Evolutionary conservation across 2,888 invertebrate species (phyloP).

Genomic region (Rotaria sp.): DNA sequence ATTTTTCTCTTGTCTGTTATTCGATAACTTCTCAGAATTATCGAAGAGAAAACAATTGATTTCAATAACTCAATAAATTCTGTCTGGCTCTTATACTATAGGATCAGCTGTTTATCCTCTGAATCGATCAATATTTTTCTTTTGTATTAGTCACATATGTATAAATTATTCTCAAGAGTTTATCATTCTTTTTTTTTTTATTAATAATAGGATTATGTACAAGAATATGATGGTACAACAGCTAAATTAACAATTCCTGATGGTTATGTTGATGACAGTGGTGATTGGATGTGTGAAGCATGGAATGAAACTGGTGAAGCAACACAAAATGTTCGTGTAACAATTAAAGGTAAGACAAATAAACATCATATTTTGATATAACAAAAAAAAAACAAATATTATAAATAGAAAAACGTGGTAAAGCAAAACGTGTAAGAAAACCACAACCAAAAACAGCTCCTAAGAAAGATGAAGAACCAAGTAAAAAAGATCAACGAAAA

Average conservation of each 20-base stretch:
- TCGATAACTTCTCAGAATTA: too few species aligned
- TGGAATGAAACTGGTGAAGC: slow-evolving; percentile 38
- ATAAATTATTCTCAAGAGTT: background rate
- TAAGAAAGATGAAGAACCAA: slow-evolving; percentile 32
- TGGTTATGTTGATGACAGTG: slow-evolving; percentile 36
- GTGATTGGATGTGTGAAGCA: slow-evolving; percentile 39
- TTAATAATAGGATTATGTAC: slow-evolving; percentile 11
- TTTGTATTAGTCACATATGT: background rate
- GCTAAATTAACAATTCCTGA: slow-evolving; percentile 40
- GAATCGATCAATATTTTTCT: too few species aligned
- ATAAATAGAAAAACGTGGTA: background rate
- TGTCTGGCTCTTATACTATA: too few species aligned
- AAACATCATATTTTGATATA: background rate
- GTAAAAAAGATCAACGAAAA: slow-evolving; percentile 36
- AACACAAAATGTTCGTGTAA: slow-evolving; percentile 31
- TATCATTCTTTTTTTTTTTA: background rate
- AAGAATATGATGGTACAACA: slow-evolving; percentile 35
- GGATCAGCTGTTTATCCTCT: too few species aligned
- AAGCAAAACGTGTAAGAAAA: background rate
- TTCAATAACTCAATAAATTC: too few species aligned
- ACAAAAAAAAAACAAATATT: background rate
- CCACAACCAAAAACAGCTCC: slow-evolving; percentile 4
- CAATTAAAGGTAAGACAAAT: slow-evolving; percentile 36
- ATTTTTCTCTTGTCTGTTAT: too few species aligned
- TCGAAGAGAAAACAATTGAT: too few species aligned